These are phyloP conservation scores for Serinus canaria DNA, from an alignment of 2,113 vertebrate genomes.

Conservation along the genomic window DNA sequence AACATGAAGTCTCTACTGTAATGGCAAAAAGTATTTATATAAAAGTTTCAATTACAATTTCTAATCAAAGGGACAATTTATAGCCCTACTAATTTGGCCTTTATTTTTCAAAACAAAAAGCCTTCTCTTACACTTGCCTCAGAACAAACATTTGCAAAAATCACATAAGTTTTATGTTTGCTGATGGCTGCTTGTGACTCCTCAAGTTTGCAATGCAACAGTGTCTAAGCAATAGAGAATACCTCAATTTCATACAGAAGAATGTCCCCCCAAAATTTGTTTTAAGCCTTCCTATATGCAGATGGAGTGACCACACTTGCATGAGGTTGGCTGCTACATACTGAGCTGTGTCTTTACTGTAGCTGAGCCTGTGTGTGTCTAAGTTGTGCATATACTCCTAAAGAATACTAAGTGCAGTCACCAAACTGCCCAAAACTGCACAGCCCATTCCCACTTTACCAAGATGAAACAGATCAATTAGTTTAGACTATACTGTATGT, in stretches of 20 bases:
- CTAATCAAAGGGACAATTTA: neutral
- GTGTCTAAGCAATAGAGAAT: neutral
- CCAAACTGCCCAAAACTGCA: neutral
- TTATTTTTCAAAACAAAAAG: conserved; percentile 29
- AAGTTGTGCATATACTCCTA: neutral
- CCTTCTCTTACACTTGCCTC: neutral
- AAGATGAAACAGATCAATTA: neutral
- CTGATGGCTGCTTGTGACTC: neutral
- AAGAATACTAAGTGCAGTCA: neutral
- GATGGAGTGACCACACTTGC: neutral
- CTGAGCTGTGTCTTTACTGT: neutral
- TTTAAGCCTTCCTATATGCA: neutral
- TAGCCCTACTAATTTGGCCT: neutral
- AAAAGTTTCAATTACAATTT: neutral
- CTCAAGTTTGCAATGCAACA: conserved; percentile 17
- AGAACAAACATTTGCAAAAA: conserved; percentile 1
- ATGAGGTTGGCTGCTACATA: neutral
- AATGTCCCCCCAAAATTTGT: neutral
- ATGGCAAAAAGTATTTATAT: neutral
- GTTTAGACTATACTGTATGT: neutral
- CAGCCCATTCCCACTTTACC: neutral
- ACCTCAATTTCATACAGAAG: neutral
- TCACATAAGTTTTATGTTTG: neutral
- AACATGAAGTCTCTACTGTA: neutral
- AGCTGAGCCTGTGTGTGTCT: neutral